Evolutionary conservation across 2,797 vertebrate species (phyloP), one percentile per base, ranked within the genome.

Genomic region (Coranthus polyacanthus): DNA sequence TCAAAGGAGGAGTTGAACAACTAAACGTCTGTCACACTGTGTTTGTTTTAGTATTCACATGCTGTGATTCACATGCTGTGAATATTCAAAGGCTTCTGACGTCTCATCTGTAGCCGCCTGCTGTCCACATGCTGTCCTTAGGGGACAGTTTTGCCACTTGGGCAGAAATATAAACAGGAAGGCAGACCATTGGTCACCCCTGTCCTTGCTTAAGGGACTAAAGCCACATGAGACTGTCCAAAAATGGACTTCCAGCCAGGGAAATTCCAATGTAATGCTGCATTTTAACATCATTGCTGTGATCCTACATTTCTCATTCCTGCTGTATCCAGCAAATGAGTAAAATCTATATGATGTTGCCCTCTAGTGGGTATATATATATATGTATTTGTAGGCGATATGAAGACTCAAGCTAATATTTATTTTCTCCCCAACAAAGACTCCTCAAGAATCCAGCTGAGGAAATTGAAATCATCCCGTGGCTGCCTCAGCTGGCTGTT

Each of bases 101-200:
- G 47, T 53, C 12, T 22, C 8, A 7, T 61, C 15, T 62, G 39
- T 34, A 37, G 17, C 29, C 12, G 52, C 82, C 84, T 88, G 86
- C 50, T 42, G 68, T 68, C 83, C 84, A 88, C 56, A 71, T 88
- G 85, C 79, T 43, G 39, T 74, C 72, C 43, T 50, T 0, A 57
- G 75, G 75, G 64, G 32, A 73, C 59, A 29, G 12, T 58, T 72
- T 52, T 60, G 37, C 54, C 71, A 60, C 13, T 61, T 36, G 18
- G 50, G 54, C 46, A 18, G 54, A 29, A 59, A 39, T 34, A 47
- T 50, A 85, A 82, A 89, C 90, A 88, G 89, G 86, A 90, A 88
- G 53, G 22, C 36, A 42, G 56, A 7, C 32, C 12, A 37, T 58
- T 41, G 62, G 59, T 85, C 53, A 73, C 16, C 26, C n/a, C 50